Conservation (phyloP, 1,140 invertebrate species). For the Drosophila subpulchrella region DNA sequence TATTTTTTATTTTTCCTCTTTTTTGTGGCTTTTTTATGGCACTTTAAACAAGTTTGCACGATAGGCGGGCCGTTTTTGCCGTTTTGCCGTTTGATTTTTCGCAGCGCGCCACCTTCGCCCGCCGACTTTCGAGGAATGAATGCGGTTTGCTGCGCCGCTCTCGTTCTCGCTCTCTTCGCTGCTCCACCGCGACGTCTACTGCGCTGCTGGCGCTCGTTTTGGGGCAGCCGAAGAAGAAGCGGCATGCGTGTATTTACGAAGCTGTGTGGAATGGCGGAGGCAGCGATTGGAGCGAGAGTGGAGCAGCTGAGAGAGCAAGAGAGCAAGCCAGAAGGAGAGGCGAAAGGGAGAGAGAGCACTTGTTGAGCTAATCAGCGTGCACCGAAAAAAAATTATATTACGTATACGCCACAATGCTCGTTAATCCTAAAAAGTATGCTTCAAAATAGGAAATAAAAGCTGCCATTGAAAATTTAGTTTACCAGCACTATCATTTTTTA, state of each 20-base stretch:
- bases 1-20: constrained; percentile 25
- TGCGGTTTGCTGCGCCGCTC: constrained; percentile 19
- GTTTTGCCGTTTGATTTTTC: constrained; percentile 20
- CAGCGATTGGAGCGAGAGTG: constrained; percentile 41
- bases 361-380: constrained; percentile 53
- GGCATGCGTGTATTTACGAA: constrained; percentile 79
- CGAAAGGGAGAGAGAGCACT: constrained; percentile 36
- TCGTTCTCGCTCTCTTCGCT: constrained; percentile 3
- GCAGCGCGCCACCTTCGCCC: constrained; percentile 37
- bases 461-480: too few relatives aligned
- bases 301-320: constrained; percentile 13
- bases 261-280: constrained; percentile 59
- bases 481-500: too few relatives aligned
- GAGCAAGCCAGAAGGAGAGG: not conserved
- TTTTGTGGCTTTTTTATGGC: constrained; percentile 50
- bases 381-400: constrained; percentile 14
- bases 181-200: constrained; percentile 9
- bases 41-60: constrained; percentile 58
- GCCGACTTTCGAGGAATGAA: constrained; percentile 37
- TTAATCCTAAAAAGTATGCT: not conserved
- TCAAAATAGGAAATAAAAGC: not conserved
- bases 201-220: constrained; percentile 1
- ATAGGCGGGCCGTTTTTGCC: constrained; percentile 39
- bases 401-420: not conserved
- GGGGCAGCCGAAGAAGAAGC: constrained; percentile 34